A percentile compares a stretch with the other conserved stretches of the same genome.
Conservation (phyloP, 2,888 invertebrate species). For the Strigamia transsilvanica region DNA sequence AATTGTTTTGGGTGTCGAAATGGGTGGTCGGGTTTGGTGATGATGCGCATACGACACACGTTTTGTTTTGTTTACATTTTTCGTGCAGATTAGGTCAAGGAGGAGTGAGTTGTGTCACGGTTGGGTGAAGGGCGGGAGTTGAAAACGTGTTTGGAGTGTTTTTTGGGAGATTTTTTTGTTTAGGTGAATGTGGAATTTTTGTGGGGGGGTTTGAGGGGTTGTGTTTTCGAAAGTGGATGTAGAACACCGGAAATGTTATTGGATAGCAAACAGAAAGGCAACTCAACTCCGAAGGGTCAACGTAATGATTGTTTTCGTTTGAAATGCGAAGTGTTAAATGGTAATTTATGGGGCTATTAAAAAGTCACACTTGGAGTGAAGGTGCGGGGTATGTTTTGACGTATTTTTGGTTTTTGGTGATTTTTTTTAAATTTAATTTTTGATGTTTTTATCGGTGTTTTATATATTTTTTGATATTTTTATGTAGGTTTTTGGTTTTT, state of each 20-base stretch:
- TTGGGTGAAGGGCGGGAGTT: neutral
- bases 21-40: neutral
- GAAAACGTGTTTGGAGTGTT: neutral
- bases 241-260: neutral
- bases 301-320: slow-evolving; percentile 14
- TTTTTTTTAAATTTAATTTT: too few relatives aligned
- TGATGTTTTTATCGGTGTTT: too few relatives aligned
- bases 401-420: too few relatives aligned
- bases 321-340: neutral
- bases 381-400: too few relatives aligned
- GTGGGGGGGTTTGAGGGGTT: neutral
- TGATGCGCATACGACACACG: neutral
- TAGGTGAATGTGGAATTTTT: neutral
- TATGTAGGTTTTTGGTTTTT: too few relatives aligned
- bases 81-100: neutral
- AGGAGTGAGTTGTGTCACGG: neutral
- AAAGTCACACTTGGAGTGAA: neutral
- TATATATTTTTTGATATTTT: too few relatives aligned
- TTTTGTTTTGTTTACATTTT: slow-evolving; percentile 18
- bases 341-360: slow-evolving; percentile 6
- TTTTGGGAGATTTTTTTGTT: neutral
- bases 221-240: neutral
- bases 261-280: slow-evolving; percentile 20
- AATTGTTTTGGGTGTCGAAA: neutral
- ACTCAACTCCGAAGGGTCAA: slow-evolving; percentile 5